A percentile compares a stretch with the other conserved stretches of the same genome.
These are phyloP conservation scores for Falco columbarius DNA, from an alignment of 2,797 vertebrate species.

Conservation along the genomic window DNA sequence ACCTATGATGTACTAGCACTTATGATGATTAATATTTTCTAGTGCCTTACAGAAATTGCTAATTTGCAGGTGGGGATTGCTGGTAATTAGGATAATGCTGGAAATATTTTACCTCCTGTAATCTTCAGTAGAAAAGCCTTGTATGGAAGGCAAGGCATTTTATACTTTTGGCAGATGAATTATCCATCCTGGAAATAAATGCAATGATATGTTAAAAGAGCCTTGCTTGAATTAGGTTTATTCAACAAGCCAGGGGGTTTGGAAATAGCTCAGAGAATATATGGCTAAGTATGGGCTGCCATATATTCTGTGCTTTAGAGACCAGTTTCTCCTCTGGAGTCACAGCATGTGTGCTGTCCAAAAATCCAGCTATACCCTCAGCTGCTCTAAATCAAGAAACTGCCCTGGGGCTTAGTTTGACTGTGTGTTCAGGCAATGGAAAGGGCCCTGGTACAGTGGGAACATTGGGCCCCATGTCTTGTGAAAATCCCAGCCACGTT, in stretches of 20 bases:
- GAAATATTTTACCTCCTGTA: neutral
- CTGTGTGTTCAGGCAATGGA: neutral
- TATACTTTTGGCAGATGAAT: neutral
- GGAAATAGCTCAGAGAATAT: neutral
- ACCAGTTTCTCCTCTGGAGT: neutral
- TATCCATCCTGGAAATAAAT: neutral
- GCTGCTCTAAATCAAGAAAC: conserved; percentile 27
- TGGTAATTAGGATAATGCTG: neutral
- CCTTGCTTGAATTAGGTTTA: neutral
- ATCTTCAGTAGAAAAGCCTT: neutral
- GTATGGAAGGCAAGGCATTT: neutral
- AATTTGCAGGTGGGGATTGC: neutral
- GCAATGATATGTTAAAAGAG: conserved; percentile 11
- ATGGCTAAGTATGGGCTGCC: neutral
- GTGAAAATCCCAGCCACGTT: neutral
- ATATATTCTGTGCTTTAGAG: neutral
- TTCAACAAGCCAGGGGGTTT: neutral
- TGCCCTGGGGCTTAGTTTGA: neutral
- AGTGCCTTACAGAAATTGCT: neutral
- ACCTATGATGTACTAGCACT: neutral
- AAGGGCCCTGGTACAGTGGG: neutral
- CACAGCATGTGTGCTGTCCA: neutral
- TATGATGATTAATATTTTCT: neutral
- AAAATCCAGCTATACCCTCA: neutral
- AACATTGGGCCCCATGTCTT: neutral